phyloP scores from a whole-genome alignment of 2,113 vertebrate species.

The Hippocampus barbouri region DNA sequence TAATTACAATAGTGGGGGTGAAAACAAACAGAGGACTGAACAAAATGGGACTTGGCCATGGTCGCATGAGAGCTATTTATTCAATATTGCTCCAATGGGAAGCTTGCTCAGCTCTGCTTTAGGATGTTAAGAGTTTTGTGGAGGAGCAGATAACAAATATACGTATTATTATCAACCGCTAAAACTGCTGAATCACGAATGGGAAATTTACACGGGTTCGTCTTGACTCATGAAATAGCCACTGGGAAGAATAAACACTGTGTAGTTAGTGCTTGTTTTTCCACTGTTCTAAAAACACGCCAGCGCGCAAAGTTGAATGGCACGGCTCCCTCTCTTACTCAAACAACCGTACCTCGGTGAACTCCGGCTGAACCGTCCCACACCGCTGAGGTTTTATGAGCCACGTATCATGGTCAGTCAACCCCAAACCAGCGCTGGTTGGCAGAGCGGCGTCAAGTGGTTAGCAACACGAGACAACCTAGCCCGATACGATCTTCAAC shows the following conservation, averaged over 20 bases:
- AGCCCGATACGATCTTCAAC: slow-evolving; percentile 62
- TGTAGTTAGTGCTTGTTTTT: slow-evolving; percentile 23
- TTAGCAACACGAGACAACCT: slow-evolving; percentile 62
- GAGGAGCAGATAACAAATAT: slow-evolving; percentile 41
- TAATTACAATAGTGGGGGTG: slow-evolving; percentile 69
- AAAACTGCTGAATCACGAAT: slow-evolving; percentile 50
- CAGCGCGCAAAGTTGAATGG: slow-evolving; percentile 21
- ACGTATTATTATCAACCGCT: slow-evolving; percentile 5
- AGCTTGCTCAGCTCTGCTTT: slow-evolving; percentile 56
- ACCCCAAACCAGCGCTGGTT: slow-evolving; percentile 67
- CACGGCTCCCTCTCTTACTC: slow-evolving; percentile 14
- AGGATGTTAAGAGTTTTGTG: slow-evolving; percentile 55
- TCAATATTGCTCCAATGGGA: slow-evolving; percentile 65
- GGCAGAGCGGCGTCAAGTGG: slow-evolving; percentile 63
- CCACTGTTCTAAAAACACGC: slow-evolving; percentile 36
- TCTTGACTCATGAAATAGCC: slow-evolving; percentile 5
- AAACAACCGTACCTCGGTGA: slow-evolving; percentile 48
- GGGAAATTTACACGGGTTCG: slow-evolving; percentile 3
- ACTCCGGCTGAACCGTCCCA: slow-evolving; percentile 64
- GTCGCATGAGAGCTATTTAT: slow-evolving; percentile 71
- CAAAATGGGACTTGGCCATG: slow-evolving; percentile 54
- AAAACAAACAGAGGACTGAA: slow-evolving; percentile 70
- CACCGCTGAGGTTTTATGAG: slow-evolving; percentile 60
- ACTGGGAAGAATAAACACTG: slow-evolving; percentile 14
- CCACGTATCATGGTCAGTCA: slow-evolving; percentile 61